Evolutionary conservation across 2,888 invertebrate species (phyloP).

Genomic region (Thera obeliscata): DNA sequence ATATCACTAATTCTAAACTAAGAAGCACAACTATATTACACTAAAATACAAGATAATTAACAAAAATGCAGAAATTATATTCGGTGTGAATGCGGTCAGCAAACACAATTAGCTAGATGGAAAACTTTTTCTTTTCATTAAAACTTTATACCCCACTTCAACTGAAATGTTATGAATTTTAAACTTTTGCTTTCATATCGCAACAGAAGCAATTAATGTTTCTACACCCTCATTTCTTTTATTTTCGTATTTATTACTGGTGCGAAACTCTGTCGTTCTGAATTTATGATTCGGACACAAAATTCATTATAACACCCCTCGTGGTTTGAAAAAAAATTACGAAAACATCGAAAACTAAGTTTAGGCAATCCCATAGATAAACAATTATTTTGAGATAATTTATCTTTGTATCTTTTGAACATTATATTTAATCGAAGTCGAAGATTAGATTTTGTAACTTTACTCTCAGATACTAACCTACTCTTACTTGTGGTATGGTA

Average conservation of each 20-base stretch:
- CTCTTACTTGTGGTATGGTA: too few species aligned
- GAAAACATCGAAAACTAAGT: neutral
- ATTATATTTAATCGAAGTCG: too few species aligned
- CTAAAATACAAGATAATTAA: slow-evolving; percentile 86
- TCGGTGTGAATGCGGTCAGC: neutral
- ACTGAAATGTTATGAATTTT: neutral
- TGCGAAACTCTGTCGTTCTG: neutral
- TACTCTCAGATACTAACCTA: too few species aligned
- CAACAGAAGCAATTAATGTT: neutral
- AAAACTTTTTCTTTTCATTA: neutral
- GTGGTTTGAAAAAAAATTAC: neutral
- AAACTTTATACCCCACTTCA: neutral
- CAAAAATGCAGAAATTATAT: slow-evolving; percentile 72
- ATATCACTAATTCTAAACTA: slow-evolving; percentile 81
- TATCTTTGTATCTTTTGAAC: too few species aligned
- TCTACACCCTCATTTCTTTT: neutral
- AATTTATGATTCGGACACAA: neutral
- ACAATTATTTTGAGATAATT: too few species aligned
- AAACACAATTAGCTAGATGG: neutral
- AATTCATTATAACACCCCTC: neutral
- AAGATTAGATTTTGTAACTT: too few species aligned
- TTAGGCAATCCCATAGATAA: too few species aligned
- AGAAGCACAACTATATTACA: slow-evolving; percentile 85
- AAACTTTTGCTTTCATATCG: neutral
- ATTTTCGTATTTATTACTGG: neutral